A percentile compares a stretch with the other conserved stretches of the same genome.
phyloP scores from a whole-genome alignment of 2,888 invertebrate genomes.

The Shargacucullia verbasci region DNA sequence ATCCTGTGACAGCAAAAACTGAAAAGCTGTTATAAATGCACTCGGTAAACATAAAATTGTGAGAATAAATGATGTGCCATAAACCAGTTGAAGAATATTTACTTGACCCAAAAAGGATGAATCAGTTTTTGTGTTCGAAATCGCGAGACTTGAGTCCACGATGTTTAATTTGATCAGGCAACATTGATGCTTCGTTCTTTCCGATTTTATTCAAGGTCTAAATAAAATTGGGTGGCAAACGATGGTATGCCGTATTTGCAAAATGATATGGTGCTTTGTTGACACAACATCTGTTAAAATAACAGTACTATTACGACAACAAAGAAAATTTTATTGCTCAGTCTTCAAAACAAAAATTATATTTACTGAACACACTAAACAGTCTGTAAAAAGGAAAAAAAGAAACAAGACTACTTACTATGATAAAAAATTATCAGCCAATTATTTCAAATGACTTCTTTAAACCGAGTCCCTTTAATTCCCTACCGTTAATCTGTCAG shows the following conservation, averaged over 20 bases:
- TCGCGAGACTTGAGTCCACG: constrained; percentile 25
- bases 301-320: no score
- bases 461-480: constrained; percentile 24
- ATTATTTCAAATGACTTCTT: constrained; percentile 29
- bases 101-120: constrained; percentile 59
- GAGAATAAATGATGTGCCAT: constrained; percentile 28
- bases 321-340: no score
- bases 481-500: constrained; percentile 23
- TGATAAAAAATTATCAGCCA: constrained; percentile 8
- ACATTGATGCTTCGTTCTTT: constrained; percentile 7
- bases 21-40: constrained; percentile 25
- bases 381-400: no score
- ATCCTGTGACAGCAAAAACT: constrained; percentile 38
- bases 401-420: no score
- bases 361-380: no score
- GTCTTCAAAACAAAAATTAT: no score
- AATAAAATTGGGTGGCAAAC: neutral
- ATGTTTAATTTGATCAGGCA: constrained; percentile 30
- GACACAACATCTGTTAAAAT: no score
- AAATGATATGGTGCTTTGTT: neutral
- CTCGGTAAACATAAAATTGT: constrained; percentile 15
- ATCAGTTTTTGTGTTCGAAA: constrained; percentile 58
- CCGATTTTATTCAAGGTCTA: neutral
- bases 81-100: constrained; percentile 61
- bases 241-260: neutral